These are phyloP conservation scores for Plusia festucae DNA, from an alignment of 2,888 invertebrate species.

Conservation along the genomic window DNA sequence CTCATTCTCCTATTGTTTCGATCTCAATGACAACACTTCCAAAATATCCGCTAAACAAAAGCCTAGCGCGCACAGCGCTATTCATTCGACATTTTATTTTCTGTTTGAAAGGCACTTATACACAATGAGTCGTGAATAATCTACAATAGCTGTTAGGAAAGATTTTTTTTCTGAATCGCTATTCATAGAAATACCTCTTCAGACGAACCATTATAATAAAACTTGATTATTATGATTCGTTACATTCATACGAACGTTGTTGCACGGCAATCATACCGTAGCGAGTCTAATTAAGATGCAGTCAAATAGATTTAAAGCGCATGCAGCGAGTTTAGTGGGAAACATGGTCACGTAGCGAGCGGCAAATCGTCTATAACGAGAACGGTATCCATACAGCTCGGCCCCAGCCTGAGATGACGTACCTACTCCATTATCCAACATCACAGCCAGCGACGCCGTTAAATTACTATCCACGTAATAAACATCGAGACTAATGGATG, in stretches of 20 bases:
- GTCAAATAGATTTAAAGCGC: conserved; percentile 67
- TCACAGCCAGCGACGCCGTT: conserved; percentile 68
- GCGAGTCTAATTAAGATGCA: conserved; percentile 71
- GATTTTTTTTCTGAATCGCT: conserved; percentile 72
- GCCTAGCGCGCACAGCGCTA: conserved; percentile 64
- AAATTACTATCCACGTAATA: conserved; percentile 80
- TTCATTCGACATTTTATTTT: conserved; percentile 79
- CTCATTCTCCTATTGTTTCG: conserved; percentile 66
- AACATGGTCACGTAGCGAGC: conserved; percentile 60
- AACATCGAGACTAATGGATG: conserved; percentile 86
- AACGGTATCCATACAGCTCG: conserved; percentile 38
- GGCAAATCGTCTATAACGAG: conserved; percentile 60
- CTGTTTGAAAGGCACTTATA: conserved; percentile 77
- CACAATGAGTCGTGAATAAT: conserved; percentile 84
- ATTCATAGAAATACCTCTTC: conserved; percentile 73
- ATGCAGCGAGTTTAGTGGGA: conserved; percentile 53
- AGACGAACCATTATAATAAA: conserved; percentile 72
- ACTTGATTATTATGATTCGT: conserved; percentile 75
- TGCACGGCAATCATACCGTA: conserved; percentile 68
- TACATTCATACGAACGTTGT: conserved; percentile 67
- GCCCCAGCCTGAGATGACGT: conserved; percentile 54
- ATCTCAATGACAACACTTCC: conserved; percentile 76
- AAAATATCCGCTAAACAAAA: conserved; percentile 80
- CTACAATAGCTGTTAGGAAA: conserved; percentile 78
- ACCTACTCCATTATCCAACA: conserved; percentile 69